Base-by-base conservation (phyloP, 2,888 invertebrate genomes). In the Trissolcus brochymenae region DNA sequence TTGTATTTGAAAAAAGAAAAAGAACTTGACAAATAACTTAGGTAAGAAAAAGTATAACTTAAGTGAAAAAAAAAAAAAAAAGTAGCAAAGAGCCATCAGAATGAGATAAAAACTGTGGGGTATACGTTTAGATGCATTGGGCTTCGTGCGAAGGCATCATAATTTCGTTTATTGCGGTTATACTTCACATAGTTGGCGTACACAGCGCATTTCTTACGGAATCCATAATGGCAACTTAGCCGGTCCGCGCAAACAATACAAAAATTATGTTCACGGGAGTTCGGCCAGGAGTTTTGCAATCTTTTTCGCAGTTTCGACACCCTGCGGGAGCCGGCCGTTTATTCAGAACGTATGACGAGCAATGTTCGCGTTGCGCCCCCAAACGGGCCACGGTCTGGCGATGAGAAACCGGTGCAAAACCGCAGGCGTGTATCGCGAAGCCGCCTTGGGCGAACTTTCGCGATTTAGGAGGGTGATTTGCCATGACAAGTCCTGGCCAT, bases 191-290 rank as follows among this genome's bases (percentile, higher is more conserved):
- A 62, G 67, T 79, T 79, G 62, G 76, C 68, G 54, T 51, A 62
- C 55, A 55, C 64, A 55, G 73, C 59, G 77, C 73, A 78, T 79
- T 81, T 81, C 83, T 81, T 80, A 65, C 79, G 78, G 82, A 82
- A 84, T 86, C 81, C 80, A 46, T 82, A 85, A 86, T 83, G 81
- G 77, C 77, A 76, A 72, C 70, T 75, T 67, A 64, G 81, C 74
- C 60, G 78, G 54, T 56, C 53, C 67, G 78, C 81, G 83, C 85
- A 86, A 87, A 88, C 87, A 87, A 87, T 87, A 87, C 81, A 84
- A 83, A 88, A 87, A 88, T 88, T 85, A 87, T 86, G 86, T 87
- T 86, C 85, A 86, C 84, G 86, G 87, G 84, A 88, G 86, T 87
- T 87, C 66, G 80, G 71, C 81, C 67, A 67, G 68, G 81, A 86